phyloP scores from a whole-genome alignment of 2,888 invertebrate genomes.

The Coelinius sp. region DNA sequence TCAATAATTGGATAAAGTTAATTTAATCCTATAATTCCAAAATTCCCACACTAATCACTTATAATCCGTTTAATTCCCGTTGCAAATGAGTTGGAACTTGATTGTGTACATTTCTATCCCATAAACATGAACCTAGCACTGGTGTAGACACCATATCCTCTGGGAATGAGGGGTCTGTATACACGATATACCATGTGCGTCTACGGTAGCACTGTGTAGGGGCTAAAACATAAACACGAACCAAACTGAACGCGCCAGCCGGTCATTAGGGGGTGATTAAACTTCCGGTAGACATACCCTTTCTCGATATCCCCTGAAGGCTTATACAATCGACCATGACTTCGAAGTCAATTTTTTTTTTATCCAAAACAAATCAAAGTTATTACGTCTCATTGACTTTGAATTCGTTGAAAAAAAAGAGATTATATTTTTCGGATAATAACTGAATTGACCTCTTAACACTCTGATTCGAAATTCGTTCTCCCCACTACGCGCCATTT shows the following conservation, averaged over 20 bases:
- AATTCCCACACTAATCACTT: background rate
- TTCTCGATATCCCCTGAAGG: background rate
- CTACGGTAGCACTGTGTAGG: slow-evolving; percentile 1
- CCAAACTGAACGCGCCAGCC: slow-evolving; percentile 31
- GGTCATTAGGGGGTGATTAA: slow-evolving; percentile 45
- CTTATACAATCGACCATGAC: no score
- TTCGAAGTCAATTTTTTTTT: background rate
- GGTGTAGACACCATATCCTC: slow-evolving; percentile 3
- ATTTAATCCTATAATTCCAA: no score
- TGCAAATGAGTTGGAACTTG: background rate
- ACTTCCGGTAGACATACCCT: slow-evolving; percentile 38
- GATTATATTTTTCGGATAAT: no score
- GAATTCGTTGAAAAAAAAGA: background rate
- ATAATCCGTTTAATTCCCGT: background rate
- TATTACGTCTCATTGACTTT: background rate
- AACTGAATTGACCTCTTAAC: no score
- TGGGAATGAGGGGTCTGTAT: background rate
- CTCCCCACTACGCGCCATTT: no score
- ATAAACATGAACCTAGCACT: background rate
- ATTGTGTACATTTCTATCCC: background rate
- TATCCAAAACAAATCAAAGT: background rate
- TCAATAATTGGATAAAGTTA: no score
- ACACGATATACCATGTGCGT: slow-evolving; percentile 37
- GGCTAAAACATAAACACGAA: slow-evolving; percentile 27
- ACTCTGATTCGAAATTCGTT: no score